These are phyloP conservation scores for Penaeus chinensis DNA, from an alignment of 1,140 invertebrate species.

Conservation along the genomic window DNA sequence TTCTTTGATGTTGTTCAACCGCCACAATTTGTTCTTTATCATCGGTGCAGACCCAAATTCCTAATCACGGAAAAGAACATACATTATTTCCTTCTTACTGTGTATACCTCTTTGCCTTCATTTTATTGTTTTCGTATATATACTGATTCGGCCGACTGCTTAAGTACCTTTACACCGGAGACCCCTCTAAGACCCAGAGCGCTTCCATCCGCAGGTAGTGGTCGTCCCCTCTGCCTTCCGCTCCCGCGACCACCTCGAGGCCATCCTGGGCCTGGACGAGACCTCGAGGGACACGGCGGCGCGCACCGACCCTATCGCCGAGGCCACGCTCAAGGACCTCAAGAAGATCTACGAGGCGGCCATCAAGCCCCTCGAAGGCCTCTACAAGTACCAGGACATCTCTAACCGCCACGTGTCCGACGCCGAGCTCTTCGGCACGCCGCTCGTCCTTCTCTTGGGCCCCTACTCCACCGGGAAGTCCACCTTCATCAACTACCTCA, in stretches of 20 bases:
- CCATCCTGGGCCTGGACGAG: constrained; percentile 81
- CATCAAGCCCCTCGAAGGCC: constrained; percentile 87
- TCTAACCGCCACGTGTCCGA: constrained; percentile 85
- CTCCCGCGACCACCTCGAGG: constrained; percentile 82
- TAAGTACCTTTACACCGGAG: neutral
- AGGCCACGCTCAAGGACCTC: constrained; percentile 84
- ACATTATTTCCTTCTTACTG: too few species aligned
- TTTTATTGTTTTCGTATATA: neutral
- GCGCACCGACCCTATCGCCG: constrained; percentile 77
- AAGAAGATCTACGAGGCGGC: constrained; percentile 88
- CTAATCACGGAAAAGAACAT: neutral
- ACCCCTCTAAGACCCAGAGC: constrained; percentile 33
- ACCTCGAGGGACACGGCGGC: constrained; percentile 76
- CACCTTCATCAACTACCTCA: constrained; percentile 91
- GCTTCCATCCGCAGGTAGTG: constrained; percentile 69
- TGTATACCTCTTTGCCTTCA: neutral
- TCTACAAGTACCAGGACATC: constrained; percentile 92
- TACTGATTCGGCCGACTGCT: neutral
- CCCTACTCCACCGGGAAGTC: constrained; percentile 97
- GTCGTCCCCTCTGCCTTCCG: constrained; percentile 82
- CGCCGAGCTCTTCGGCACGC: constrained; percentile 95
- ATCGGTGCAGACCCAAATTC: constrained; percentile 16
- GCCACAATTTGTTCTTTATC: neutral
- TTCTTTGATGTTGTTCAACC: neutral
- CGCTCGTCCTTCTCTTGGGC: constrained; percentile 91